These are phyloP conservation scores for Hirudinaria manillensis DNA, from an alignment of 2,888 invertebrate species.

Conservation along the genomic window DNA sequence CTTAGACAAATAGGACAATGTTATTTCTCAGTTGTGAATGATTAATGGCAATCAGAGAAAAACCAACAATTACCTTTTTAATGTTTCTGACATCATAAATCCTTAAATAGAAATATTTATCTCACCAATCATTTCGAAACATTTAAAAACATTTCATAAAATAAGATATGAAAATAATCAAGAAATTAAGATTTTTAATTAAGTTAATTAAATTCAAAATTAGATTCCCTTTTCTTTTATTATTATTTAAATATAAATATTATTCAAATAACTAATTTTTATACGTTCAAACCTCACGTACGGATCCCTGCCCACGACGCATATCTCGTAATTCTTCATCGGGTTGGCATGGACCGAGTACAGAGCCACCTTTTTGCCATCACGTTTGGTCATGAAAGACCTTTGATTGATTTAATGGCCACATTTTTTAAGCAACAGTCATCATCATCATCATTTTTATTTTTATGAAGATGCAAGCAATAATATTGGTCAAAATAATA, in stretches of 20 bases:
- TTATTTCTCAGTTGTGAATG: too few species aligned
- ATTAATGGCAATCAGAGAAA: too few species aligned
- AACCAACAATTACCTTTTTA: slow-evolving; percentile 14
- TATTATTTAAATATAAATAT: too few species aligned
- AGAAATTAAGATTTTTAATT: too few species aligned
- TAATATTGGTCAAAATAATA: too few species aligned
- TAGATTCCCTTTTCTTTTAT: not conserved
- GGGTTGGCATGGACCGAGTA: slow-evolving; percentile 85
- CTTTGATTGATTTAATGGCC: slow-evolving; percentile 42
- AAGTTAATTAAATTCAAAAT: not conserved
- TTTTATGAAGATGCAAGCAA: too few species aligned
- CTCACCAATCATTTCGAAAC: slow-evolving; percentile 14
- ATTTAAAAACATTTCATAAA: not conserved
- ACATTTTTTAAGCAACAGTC: too few species aligned
- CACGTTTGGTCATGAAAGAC: slow-evolving; percentile 55
- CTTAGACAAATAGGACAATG: too few species aligned
- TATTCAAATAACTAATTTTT: too few species aligned
- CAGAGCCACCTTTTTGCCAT: slow-evolving; percentile 66
- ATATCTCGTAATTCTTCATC: slow-evolving; percentile 68
- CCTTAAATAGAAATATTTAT: slow-evolving; percentile 24
- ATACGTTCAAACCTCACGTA: slow-evolving; percentile 61
- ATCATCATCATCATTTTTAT: too few species aligned
- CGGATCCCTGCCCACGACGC: slow-evolving; percentile 75
- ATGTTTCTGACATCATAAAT: slow-evolving; percentile 26
- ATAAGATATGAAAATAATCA: not conserved